Evolutionary conservation across 2,888 invertebrate species (phyloP).

Genomic region (Shargacucullia verbasci): DNA sequence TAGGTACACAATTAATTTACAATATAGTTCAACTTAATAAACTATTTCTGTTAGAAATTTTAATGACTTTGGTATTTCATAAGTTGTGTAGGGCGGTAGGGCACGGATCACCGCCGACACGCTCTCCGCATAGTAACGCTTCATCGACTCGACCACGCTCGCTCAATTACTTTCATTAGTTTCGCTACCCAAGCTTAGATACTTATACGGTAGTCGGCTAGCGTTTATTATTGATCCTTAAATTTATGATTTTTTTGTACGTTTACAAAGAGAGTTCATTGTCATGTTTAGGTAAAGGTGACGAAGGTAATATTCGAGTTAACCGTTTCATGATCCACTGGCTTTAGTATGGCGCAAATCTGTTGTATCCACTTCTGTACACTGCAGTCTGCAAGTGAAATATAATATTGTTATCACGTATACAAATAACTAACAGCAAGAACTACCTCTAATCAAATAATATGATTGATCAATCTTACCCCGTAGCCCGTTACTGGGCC

Average conservation of each 20-base stretch:
- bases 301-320: constrained; percentile 85
- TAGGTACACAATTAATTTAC: constrained; percentile 81
- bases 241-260: constrained; percentile 85
- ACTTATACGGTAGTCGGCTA: constrained; percentile 81
- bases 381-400: constrained; percentile 93
- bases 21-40: constrained; percentile 80
- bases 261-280: constrained; percentile 89
- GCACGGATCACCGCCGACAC: constrained; percentile 18
- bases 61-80: constrained; percentile 87
- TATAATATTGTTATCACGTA: constrained; percentile 4
- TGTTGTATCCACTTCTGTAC: constrained; percentile 97
- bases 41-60: constrained; percentile 85
- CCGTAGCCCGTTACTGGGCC: constrained; percentile 99
- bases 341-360: constrained; percentile 96
- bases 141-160: constrained; percentile 52
- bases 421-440: background rate
- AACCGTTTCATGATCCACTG: constrained; percentile 80
- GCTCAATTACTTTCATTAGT: constrained; percentile 55
- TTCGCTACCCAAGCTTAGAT: constrained; percentile 75
- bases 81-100: constrained; percentile 63
- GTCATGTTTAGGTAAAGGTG: constrained; percentile 85
- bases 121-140: constrained; percentile 29
- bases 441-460: background rate
- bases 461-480: constrained; percentile 89
- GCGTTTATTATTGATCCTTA: constrained; percentile 83